Evolutionary conservation across 2,888 invertebrate species (phyloP), one percentile per base, ranked within the genome.

Genomic region (Xestoiulus laeticollis): DNA sequence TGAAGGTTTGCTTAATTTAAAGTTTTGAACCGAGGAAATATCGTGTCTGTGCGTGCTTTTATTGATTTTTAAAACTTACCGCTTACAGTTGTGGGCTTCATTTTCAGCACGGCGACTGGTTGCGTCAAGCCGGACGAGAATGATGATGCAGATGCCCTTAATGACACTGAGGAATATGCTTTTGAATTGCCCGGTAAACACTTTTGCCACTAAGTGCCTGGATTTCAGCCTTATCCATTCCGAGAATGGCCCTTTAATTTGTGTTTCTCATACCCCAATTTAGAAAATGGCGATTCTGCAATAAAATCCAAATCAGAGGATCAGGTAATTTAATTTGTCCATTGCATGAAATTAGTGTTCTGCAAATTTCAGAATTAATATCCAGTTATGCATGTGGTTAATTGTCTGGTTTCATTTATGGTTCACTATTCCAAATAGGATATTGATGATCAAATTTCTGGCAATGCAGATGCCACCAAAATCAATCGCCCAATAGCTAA

Each of bases 91-190:
- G 22, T 59, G 19, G 59, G 59, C 59, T 22, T 59, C n/a, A 59
- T 59, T 22, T 59, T 59, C 22, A 59, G 4, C 22, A 5, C 59
- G 19, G 1, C n/a, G 8, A 4, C 19, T 6, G 6, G 5, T 6
- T 59, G 59, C n/a, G 22, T 5, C 5, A 53, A 53, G 48, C 8
- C 3, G 16, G 22, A n/a, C 19, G 59, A 59, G 48, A 10, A 48
- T n/a, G 59, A 59, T 6, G 59, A 59, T 59, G 6, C 59, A 22
- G 8, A 4, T 59, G n/a, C 59, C 5, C 59, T 59, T 8, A 59
- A 59, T 59, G 59, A 59, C 22, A 59, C 59, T 6, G 59, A 59
- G n/a, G 59, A 59, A 59, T 59, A 59, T 59, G 59, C n/a, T 59
- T 59, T 19, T 59, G n/a, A 59, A 59, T 59, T 59, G n/a, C 59